Percentiles rank a stretch among this genome's conserved stretches.
Conservation (phyloP, 2,797 vertebrate species). For the Melanogrammus aeglefinus region DNA sequence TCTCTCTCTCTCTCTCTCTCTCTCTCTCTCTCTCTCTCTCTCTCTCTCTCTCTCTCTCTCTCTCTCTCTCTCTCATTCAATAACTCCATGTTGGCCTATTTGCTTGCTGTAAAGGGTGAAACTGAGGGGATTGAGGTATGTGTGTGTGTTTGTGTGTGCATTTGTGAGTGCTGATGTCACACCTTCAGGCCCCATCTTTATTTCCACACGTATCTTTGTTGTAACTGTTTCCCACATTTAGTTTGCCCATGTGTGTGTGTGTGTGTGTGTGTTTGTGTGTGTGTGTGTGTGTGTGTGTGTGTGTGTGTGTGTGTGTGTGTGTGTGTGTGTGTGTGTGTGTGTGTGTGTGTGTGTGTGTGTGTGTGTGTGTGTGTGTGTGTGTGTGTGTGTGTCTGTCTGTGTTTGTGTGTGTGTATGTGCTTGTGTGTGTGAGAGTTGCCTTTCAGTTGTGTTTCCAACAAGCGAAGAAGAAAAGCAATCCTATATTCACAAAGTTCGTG, state of each 20-base stretch:
- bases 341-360: background rate
- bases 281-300: background rate
- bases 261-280: background rate
- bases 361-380: background rate
- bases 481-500: too few species aligned
- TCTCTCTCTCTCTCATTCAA: too few species aligned
- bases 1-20: background rate
- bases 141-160: constrained; percentile 21
- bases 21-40: background rate
- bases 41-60: background rate
- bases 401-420: too few species aligned
- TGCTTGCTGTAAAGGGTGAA: too few species aligned
- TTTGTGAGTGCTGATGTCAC: constrained; percentile 5
- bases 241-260: background rate
- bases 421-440: background rate
- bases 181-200: too few species aligned
- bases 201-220: too few species aligned
- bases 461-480: too few species aligned
- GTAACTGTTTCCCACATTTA: background rate
- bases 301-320: background rate
- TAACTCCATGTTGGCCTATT: too few species aligned
- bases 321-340: background rate
- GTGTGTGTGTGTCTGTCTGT: background rate
- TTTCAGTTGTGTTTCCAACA: too few species aligned
- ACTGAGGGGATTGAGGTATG: background rate